Evolutionary conservation across 2,113 vertebrate genomes (phyloP).

Genomic region (Laticauda laticaudata): DNA sequence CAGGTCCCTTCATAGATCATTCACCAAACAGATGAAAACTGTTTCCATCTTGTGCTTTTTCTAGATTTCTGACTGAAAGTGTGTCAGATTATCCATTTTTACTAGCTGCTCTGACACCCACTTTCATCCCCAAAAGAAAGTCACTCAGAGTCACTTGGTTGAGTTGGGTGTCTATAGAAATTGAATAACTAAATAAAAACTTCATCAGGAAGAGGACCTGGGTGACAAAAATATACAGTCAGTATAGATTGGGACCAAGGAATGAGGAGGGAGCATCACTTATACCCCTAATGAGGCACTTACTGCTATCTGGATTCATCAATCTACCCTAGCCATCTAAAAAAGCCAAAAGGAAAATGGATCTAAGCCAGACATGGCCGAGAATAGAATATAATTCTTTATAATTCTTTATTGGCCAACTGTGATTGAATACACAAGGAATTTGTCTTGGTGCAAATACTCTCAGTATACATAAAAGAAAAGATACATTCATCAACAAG

Average conservation of each 20-base stretch:
- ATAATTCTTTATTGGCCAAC: too few species aligned
- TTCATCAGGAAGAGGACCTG: not conserved
- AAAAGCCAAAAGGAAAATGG: too few species aligned
- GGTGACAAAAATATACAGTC: not conserved
- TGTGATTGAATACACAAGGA: too few species aligned
- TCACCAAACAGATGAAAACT: not conserved
- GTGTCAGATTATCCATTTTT: not conserved
- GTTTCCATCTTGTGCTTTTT: not conserved
- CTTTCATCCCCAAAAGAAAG: not conserved
- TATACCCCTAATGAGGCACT: not conserved
- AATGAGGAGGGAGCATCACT: not conserved
- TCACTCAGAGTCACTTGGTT: not conserved
- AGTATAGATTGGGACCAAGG: not conserved
- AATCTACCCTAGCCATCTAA: too few species aligned
- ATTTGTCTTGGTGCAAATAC: too few species aligned
- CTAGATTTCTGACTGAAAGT: not conserved
- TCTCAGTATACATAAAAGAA: too few species aligned
- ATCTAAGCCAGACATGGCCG: too few species aligned
- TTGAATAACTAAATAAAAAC: not conserved
- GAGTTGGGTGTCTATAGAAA: not conserved
- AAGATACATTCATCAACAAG: too few species aligned
- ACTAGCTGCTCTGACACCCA: not conserved
- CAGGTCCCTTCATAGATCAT: not conserved
- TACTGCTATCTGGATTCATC: not conserved
- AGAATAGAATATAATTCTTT: too few species aligned